Base-by-base conservation (phyloP, 2,113 vertebrate genomes). In the Casuarius casuarius region DNA sequence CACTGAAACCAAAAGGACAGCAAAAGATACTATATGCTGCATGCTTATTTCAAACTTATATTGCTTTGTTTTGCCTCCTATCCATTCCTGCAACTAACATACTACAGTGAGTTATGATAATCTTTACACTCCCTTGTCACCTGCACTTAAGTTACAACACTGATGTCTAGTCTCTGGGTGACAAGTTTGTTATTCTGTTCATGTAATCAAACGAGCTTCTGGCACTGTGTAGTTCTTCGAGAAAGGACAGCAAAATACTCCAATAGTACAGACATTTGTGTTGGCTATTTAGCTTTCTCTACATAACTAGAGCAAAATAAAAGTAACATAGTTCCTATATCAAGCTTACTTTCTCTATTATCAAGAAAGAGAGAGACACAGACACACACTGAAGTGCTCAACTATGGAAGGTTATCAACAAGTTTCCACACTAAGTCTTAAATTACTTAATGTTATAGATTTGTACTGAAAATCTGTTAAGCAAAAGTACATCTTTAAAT, bases 401-500 rank as follows among this genome's bases (percentile, higher is more conserved):
- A 68, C 80, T 19, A 49, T 2, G 3, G 17, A 56, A 46, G 6
- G 51, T 68, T 48, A 71, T 73, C 7, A 79, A 2, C 7, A 92
- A 72, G 29, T 54, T 88, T 84, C 48, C 68, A 63, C 49, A 68
- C 62, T 65, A 77, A 85, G 12, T 19, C 33, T 94, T 88, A 72
- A 44, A 51, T 79, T 42, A 23, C n/a, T 51, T 46, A 52, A 91
- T 22, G 88, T 42, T 28, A 33, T 68, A 59, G 71, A 54, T 44
- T 22, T 81, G 87, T 87, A 18, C 49, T 68, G 20, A 91, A 82
- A 49, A 62, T 29, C 59, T 79, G 14, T 84, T 87, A 46, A 72
- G 70, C 33, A 35, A 91, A 74, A 93, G 25, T 10, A 31, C n/a
- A 79, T 86, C 31, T 78, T 93, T 51, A 92, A 78, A 92, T 98